Conservation (phyloP, 2,797 vertebrate genomes). For the Microcaecilia unicolor region DNA sequence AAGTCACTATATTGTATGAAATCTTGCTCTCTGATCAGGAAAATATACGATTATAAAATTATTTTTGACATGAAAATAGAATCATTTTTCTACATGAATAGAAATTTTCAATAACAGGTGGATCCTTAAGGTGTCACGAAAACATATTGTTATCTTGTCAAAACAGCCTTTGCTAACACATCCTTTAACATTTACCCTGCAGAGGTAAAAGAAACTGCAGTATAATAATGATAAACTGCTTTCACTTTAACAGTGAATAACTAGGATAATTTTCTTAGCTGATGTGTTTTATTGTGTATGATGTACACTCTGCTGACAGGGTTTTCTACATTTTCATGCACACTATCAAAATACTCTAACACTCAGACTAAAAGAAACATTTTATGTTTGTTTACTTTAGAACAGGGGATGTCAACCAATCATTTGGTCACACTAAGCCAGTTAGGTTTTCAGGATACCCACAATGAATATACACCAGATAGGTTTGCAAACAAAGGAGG, state of each 20-base stretch:
- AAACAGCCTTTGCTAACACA: background rate
- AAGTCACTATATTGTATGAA: background rate
- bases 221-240: background rate
- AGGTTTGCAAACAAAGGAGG: too few species aligned
- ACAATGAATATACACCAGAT: too few species aligned
- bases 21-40: background rate
- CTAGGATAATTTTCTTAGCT: background rate
- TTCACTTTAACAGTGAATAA: background rate
- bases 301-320: background rate
- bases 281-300: background rate
- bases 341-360: too few species aligned
- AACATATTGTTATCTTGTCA: background rate
- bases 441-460: too few species aligned
- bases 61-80: too few species aligned
- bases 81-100: too few species aligned
- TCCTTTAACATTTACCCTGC: background rate
- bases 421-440: too few species aligned
- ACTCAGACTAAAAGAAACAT: too few species aligned
- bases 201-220: background rate
- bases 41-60: too few species aligned
- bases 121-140: background rate
- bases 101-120: background rate
- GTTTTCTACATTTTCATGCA: background rate
- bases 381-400: too few species aligned
- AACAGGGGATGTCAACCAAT: too few species aligned